phyloP scores from a whole-genome alignment of 2,888 invertebrate genomes.

The Minunthozetes semirufus region DNA sequence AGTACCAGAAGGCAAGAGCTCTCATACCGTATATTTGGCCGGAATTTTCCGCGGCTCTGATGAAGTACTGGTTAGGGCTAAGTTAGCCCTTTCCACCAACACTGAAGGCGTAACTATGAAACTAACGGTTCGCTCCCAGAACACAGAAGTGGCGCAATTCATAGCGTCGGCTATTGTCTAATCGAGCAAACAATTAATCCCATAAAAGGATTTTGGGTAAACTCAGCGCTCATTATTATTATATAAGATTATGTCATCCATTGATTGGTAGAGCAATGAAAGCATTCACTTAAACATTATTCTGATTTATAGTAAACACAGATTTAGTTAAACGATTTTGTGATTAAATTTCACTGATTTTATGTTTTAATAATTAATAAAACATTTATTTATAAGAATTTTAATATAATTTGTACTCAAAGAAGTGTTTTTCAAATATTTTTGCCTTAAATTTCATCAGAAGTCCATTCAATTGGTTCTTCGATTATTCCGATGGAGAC shows the following conservation, averaged over 20 bases:
- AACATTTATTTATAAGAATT: not conserved
- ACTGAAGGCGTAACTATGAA: conserved; percentile 83
- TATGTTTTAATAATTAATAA: not conserved
- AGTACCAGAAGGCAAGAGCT: conserved; percentile 70
- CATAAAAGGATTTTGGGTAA: not conserved
- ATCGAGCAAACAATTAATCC: not conserved
- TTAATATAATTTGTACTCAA: too few relatives aligned
- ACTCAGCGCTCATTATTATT: not conserved
- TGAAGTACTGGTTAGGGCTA: conserved; percentile 78
- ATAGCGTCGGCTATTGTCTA: conserved; percentile 69
- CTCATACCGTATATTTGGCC: conserved; percentile 70
- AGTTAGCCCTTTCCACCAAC: conserved; percentile 63
- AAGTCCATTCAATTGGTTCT: too few relatives aligned
- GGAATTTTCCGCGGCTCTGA: conserved; percentile 86
- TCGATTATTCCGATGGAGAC: too few relatives aligned
- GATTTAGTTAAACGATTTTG: not conserved
- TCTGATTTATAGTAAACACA: not conserved
- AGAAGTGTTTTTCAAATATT: too few relatives aligned
- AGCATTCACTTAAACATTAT: not conserved
- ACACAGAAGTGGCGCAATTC: conserved; percentile 76
- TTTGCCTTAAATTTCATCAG: too few relatives aligned
- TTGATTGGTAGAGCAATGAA: not conserved
- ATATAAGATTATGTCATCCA: not conserved
- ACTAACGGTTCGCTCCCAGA: conserved; percentile 75
- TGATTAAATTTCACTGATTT: not conserved